A percentile compares a stretch with the other conserved stretches of the same genome.
phyloP scores from a whole-genome alignment of 1,140 invertebrate genomes.

The Atta colombica region DNA sequence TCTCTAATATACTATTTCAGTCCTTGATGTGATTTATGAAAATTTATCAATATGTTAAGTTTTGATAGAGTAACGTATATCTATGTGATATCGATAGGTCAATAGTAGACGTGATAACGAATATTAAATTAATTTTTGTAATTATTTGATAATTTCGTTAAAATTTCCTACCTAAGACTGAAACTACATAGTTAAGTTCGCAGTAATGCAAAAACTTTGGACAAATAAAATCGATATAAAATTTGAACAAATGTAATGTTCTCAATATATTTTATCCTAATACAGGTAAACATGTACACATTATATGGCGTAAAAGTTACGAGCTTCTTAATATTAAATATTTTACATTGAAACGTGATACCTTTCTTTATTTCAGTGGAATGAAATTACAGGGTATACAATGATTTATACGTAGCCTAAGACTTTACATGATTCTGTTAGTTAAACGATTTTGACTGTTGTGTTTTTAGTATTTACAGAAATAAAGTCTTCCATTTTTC shows the following conservation, averaged over 20 bases:
- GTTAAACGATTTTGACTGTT: slow-evolving; percentile 68
- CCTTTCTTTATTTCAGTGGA: slow-evolving; percentile 82
- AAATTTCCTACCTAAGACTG: slow-evolving; percentile 71
- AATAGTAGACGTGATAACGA: slow-evolving; percentile 39
- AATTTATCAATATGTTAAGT: slow-evolving; percentile 56
- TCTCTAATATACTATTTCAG: slow-evolving; percentile 47
- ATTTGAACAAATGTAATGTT: slow-evolving; percentile 16
- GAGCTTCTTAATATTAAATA: slow-evolving; percentile 42
- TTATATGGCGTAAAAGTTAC: slow-evolving; percentile 22
- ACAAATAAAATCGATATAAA: slow-evolving; percentile 69
- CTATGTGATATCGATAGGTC: neutral
- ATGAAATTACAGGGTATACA: slow-evolving; percentile 84
- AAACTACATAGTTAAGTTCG: slow-evolving; percentile 70
- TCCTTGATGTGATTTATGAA: slow-evolving; percentile 33
- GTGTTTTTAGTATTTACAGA: slow-evolving; percentile 80
- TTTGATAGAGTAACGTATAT: slow-evolving; percentile 2
- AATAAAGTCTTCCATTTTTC: slow-evolving; percentile 58
- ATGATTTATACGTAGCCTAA: slow-evolving; percentile 77
- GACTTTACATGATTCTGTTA: slow-evolving; percentile 79
- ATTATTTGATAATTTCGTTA: slow-evolving; percentile 40
- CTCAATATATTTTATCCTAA: slow-evolving; percentile 34
- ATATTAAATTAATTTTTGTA: slow-evolving; percentile 45
- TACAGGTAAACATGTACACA: slow-evolving; percentile 24
- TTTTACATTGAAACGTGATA: slow-evolving; percentile 73
- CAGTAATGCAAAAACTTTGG: slow-evolving; percentile 60